Evolutionary conservation across 2,888 invertebrate genomes (phyloP).

Genomic region (Nemotelus nigrinus): DNA sequence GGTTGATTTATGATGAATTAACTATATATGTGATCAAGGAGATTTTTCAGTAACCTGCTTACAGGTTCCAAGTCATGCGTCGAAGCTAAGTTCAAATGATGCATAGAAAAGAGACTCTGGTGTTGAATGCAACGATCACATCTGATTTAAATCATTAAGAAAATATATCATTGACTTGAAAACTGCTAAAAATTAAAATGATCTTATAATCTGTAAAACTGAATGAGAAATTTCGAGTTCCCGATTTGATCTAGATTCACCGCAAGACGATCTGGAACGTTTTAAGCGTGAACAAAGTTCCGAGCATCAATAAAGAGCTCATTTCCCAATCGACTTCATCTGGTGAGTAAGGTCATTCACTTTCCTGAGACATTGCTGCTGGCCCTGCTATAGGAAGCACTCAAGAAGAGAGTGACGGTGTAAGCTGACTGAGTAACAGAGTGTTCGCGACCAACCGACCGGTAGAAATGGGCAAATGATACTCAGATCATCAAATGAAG

Average conservation of each 20-base stretch:
- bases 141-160: no score
- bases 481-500: slow-evolving; percentile 3
- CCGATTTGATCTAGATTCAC: no score
- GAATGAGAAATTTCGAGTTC: no score
- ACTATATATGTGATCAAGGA: slow-evolving; percentile 21
- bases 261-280: no score
- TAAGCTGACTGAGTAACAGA: slow-evolving; percentile 6
- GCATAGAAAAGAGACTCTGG: no score
- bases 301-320: slow-evolving; percentile 13
- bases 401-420: neutral
- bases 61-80: neutral
- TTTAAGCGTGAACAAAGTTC: neutral
- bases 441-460: slow-evolving; percentile 24
- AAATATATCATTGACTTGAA: no score
- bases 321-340: slow-evolving; percentile 30
- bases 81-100: no score
- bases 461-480: slow-evolving; percentile 32
- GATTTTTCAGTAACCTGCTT: slow-evolving; percentile 1
- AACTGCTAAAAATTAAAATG: no score
- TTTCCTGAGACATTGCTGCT: neutral
- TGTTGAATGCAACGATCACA: no score
- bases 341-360: slow-evolving; percentile 43
- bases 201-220: no score
- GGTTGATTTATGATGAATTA: slow-evolving; percentile 46
- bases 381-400: neutral